Evolutionary conservation across 1,140 invertebrate genomes (phyloP), one percentile per base, ranked within the genome.

Genomic region (Radopholus similis): DNA sequence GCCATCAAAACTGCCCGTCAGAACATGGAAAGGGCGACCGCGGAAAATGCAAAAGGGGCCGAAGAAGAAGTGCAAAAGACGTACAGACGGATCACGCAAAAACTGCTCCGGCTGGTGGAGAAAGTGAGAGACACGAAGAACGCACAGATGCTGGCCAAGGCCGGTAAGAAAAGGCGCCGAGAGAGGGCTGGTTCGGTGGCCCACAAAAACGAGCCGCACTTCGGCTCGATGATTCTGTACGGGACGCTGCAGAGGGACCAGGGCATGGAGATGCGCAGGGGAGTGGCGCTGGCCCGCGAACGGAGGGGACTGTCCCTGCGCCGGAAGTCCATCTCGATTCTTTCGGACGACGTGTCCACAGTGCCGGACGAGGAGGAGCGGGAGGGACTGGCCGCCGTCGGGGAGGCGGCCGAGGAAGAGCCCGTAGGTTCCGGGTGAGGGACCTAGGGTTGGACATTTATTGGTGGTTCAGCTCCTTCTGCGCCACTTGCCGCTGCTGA

Each of bases 171-270:
- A 51, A 23, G 21, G 38, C 28, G n/a, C 6, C 26, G 30, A 49
- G 15, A n/a, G 32, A 3, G 9, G 18, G 38, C 15, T 32, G 30
- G 28, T 2, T 6, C 35, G n/a, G 18, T 15, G 35, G n/a, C 59
- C 9, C 23, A 51, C 23, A 6, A 21, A 11, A 30, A 62, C 32
- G 34, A 62, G 32, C 59, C 59, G 11, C 59, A 62, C 32, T 62
- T 62, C 32, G 59, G 59, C 2, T 62, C 59, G 0, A 62, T 62
- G 59, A 62, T 62, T 26, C 34, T 62, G 11, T 42, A 32, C 34
- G 59, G 59, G 32, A 62, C 59, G n/a, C 49, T 62, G 18, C 59
- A 62, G 30, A 35, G 47, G 32, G 26, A 49, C 13, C 34, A 62
- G 21, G 38, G 28, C n/a, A 23, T 21, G 32, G 21, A 18, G 38